phyloP scores from a whole-genome alignment of 2,888 invertebrate species.

The Orthonychiurus folsomi region DNA sequence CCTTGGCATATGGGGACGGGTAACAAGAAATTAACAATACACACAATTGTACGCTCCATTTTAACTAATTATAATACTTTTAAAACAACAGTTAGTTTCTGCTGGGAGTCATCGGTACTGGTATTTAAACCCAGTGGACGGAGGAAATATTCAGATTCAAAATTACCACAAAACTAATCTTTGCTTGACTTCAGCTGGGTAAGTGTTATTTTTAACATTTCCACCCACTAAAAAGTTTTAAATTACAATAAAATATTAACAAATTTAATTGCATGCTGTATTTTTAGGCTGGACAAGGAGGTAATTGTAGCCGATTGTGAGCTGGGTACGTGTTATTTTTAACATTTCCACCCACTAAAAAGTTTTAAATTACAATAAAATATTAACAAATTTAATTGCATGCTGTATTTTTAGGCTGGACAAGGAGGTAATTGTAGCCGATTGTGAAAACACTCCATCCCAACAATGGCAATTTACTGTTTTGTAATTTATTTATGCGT shows the following conservation, averaged over 20 bases:
- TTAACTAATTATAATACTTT: no score
- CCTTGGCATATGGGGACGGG: slow-evolving; percentile 9
- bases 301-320: background rate
- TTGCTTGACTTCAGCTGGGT: slow-evolving; percentile 8
- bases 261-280: background rate
- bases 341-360: background rate
- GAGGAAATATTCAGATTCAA: slow-evolving; percentile 2
- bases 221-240: background rate
- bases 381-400: background rate
- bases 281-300: background rate
- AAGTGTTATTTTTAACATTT: slow-evolving; percentile 5
- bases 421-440: slow-evolving; percentile 15
- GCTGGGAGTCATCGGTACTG: slow-evolving; percentile 7
- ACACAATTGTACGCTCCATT: background rate
- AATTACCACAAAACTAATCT: slow-evolving; percentile 4
- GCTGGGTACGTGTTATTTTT: slow-evolving; percentile 9
- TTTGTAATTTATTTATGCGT: slow-evolving; percentile 13
- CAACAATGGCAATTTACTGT: slow-evolving; percentile 23
- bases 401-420: slow-evolving; percentile 12
- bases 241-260: no score
- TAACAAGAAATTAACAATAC: slow-evolving; percentile 9
- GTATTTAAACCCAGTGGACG: slow-evolving; percentile 5
- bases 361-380: background rate
- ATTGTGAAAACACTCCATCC: slow-evolving; percentile 18
- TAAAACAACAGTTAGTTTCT: background rate